Conservation (phyloP, 1,140 invertebrate genomes). For the Nebria ingens region DNA sequence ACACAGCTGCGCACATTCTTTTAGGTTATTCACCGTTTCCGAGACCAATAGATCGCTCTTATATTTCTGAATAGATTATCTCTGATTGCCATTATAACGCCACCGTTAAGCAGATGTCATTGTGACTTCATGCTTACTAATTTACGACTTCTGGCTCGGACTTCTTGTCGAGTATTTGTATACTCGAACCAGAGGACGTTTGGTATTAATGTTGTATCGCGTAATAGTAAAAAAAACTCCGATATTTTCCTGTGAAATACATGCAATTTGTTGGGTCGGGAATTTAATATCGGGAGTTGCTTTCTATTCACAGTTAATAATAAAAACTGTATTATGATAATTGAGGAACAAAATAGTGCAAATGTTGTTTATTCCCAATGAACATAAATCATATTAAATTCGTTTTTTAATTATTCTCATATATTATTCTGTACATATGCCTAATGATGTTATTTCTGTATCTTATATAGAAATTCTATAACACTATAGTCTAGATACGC, state of each 20-base stretch:
- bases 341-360: too few relatives aligned
- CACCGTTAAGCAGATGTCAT: conserved; percentile 49
- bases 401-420: too few relatives aligned
- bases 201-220: conserved; percentile 85
- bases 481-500: too few relatives aligned
- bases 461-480: too few relatives aligned
- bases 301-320: too few relatives aligned
- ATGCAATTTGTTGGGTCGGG: background rate
- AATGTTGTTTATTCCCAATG: too few relatives aligned
- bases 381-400: too few relatives aligned
- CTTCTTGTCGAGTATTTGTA: conserved; percentile 73
- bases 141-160: conserved; percentile 68
- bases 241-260: conserved; percentile 64
- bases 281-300: too few relatives aligned
- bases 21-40: background rate
- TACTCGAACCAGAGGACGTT: conserved; percentile 94
- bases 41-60: background rate
- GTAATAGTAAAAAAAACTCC: conserved; percentile 74
- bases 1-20: background rate
- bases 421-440: too few relatives aligned
- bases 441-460: too few relatives aligned
- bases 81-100: conserved; percentile 10
- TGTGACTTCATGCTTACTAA: conserved; percentile 78
- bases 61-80: background rate
- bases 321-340: too few relatives aligned